A percentile compares a stretch with the other conserved stretches of the same genome.
These are phyloP conservation scores for Callaeas wilsoni DNA, from an alignment of 2,113 vertebrate species.

Conservation along the genomic window DNA sequence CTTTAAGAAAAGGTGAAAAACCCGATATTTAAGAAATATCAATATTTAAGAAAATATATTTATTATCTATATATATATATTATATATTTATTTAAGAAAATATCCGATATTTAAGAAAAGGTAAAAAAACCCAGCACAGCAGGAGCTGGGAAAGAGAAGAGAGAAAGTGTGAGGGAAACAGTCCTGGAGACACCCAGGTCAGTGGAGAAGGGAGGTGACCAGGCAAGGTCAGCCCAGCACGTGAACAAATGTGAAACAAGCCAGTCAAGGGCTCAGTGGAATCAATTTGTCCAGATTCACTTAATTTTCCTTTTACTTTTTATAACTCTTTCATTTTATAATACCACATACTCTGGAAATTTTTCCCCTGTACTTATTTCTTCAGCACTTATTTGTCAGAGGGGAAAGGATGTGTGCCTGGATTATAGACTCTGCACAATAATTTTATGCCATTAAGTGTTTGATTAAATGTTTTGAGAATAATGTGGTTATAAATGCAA, in stretches of 20 bases:
- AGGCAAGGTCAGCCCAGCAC: not conserved
- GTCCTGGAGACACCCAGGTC: not conserved
- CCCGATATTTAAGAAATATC: fast-evolving
- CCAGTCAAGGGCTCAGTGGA: not conserved
- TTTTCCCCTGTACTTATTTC: not conserved
- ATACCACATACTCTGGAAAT: not conserved
- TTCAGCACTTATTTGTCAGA: not conserved
- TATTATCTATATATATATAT: no score
- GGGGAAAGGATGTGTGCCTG: not conserved
- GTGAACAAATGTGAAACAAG: not conserved
- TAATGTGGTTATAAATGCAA: conserved; percentile 15
- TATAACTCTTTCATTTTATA: not conserved
- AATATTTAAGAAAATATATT: no score
- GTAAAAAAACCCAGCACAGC: not conserved
- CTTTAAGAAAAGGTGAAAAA: not conserved
- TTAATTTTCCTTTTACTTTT: not conserved
- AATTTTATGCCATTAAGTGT: conserved; percentile 28
- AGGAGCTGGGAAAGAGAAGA: not conserved
- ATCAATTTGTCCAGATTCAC: not conserved
- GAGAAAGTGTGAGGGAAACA: not conserved
- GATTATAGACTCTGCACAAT: conserved; percentile 4
- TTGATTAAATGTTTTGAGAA: conserved; percentile 30
- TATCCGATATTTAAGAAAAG: not conserved
- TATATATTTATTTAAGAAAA: no score
- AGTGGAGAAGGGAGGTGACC: not conserved